These are phyloP conservation scores for Hedya salicella DNA, from an alignment of 2,888 invertebrate species.

Conservation along the genomic window DNA sequence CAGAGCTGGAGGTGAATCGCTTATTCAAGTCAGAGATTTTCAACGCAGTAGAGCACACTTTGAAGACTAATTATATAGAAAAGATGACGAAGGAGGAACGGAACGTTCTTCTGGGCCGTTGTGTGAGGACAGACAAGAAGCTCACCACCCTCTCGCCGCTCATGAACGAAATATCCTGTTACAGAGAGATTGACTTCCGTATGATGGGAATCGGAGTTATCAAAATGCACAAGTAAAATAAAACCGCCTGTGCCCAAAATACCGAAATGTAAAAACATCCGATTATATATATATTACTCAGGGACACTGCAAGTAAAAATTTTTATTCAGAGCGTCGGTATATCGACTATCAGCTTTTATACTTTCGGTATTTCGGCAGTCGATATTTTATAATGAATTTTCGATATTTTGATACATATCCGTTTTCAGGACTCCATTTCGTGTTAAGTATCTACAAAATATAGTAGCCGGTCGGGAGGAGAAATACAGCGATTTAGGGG, in stretches of 20 bases:
- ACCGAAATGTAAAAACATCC: too few relatives aligned
- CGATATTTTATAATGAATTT: too few relatives aligned
- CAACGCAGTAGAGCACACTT: conserved; percentile 81
- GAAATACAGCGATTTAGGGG: conserved; percentile 64
- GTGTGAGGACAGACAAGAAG: conserved; percentile 82
- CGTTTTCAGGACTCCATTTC: conserved; percentile 59
- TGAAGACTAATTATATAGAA: conserved; percentile 67
- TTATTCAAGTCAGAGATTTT: conserved; percentile 86
- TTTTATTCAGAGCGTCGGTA: too few relatives aligned
- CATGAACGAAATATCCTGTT: conserved; percentile 84
- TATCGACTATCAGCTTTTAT: too few relatives aligned
- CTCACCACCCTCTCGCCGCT: conserved; percentile 85
- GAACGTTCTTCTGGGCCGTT: conserved; percentile 81
- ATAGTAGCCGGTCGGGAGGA: conserved; percentile 85
- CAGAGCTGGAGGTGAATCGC: conserved; percentile 87
- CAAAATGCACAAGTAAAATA: conserved; percentile 64
- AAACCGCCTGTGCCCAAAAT: neutral
- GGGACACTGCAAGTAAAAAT: too few relatives aligned
- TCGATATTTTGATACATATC: too few relatives aligned
- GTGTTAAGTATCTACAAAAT: conserved; percentile 81
- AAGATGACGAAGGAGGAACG: conserved; percentile 80
- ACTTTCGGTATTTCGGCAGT: too few relatives aligned
- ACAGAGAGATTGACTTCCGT: conserved; percentile 84
- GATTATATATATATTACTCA: too few relatives aligned
- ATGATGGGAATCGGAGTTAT: conserved; percentile 83